Percentiles rank a stretch among this genome's conserved stretches.
Evolutionary conservation across 2,113 vertebrate species (phyloP).

Genomic region (Rousettus leschenaultii): DNA sequence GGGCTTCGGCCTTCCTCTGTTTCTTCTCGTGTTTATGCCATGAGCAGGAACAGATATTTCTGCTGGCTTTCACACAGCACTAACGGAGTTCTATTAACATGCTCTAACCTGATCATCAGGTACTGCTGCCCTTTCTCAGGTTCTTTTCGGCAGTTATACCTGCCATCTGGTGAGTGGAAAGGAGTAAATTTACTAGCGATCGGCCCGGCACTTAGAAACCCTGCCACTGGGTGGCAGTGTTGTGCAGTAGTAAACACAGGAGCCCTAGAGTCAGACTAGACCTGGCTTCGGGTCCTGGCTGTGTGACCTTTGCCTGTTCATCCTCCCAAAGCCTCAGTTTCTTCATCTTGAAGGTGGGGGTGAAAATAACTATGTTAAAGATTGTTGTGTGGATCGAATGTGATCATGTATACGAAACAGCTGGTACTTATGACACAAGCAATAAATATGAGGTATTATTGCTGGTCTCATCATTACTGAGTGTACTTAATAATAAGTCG

Average conservation of each 20-base stretch:
- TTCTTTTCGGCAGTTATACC: neutral
- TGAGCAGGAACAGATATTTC: neutral
- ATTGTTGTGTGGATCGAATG: neutral
- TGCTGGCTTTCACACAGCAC: neutral
- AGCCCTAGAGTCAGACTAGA: fast-evolving
- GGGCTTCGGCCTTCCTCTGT: neutral
- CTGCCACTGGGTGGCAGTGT: conserved; percentile 23
- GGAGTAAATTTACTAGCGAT: neutral
- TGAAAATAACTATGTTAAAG: neutral
- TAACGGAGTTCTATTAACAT: neutral
- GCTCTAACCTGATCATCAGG: neutral
- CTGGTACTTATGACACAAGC: neutral
- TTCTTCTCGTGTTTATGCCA: neutral
- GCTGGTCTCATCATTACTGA: neutral
- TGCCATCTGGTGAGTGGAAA: neutral
- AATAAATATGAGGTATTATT: too few species aligned
- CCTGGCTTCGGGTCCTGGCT: neutral
- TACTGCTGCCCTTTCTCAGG: neutral
- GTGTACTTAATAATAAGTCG: neutral
- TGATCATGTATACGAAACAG: neutral
- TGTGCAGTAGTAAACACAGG: neutral
- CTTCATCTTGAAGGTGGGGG: neutral
- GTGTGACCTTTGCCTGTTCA: neutral
- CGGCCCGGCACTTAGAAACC: neutral
- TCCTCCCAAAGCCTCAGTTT: neutral